phyloP scores from a whole-genome alignment of 1,140 invertebrate species.

The Bradysia coprophila region DNA sequence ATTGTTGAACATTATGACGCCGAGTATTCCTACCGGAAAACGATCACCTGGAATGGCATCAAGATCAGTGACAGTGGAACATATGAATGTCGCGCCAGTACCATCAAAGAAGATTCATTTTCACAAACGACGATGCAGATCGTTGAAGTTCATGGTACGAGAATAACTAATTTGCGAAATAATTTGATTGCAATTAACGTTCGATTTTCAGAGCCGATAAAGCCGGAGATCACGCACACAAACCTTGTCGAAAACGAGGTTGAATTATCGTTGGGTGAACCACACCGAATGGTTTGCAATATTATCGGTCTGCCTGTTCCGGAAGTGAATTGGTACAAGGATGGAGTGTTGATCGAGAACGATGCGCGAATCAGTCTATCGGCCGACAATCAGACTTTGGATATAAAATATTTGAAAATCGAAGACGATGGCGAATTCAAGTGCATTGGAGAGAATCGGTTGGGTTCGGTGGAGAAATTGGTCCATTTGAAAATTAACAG shows the following conservation, averaged over 20 bases:
- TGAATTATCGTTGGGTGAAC: slow-evolving; percentile 18
- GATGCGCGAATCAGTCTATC: slow-evolving; percentile 22
- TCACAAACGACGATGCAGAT: no score
- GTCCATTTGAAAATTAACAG: slow-evolving; percentile 17
- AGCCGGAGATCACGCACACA: slow-evolving; percentile 11
- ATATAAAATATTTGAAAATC: slow-evolving; percentile 16
- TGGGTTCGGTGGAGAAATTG: slow-evolving; percentile 15
- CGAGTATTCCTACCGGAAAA: slow-evolving; percentile 14
- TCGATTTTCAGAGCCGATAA: no score
- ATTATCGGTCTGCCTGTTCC: slow-evolving; percentile 25
- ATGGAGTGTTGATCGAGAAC: no score
- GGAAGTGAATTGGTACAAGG: slow-evolving; percentile 26
- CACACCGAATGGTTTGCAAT: slow-evolving; percentile 20
- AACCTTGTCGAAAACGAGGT: slow-evolving; percentile 14
- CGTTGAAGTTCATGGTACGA: no score
- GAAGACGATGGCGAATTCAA: slow-evolving; percentile 23
- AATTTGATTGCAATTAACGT: no score
- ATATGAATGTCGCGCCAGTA: slow-evolving; percentile 15
- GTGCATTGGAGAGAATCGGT: slow-evolving; percentile 22
- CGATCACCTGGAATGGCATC: slow-evolving; percentile 11
- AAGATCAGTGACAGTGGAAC: slow-evolving; percentile 11
- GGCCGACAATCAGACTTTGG: slow-evolving; percentile 19
- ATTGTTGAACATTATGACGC: slow-evolving; percentile 6
- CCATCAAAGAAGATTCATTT: slow-evolving; percentile 7
- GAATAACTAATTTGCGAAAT: no score